Evolutionary conservation across 1,140 invertebrate species (phyloP).

Genomic region (Drosophila athabasca): DNA sequence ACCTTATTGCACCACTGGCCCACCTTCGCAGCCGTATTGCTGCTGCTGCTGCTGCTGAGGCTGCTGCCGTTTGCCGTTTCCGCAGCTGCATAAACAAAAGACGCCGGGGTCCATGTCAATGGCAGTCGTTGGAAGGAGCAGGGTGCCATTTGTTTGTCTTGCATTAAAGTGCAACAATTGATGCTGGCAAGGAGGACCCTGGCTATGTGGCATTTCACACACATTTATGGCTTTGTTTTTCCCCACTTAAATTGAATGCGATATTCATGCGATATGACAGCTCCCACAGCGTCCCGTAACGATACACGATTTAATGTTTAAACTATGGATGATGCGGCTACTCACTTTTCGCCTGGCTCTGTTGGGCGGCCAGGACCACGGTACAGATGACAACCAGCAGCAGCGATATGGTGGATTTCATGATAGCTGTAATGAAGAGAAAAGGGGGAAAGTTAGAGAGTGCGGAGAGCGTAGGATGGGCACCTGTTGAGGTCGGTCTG

Average conservation of each 20-base stretch:
- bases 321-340: conserved; percentile 11
- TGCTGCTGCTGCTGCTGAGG: conserved; percentile 16
- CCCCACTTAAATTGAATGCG: conserved; percentile 60
- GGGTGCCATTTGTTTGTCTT: conserved; percentile 57
- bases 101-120: conserved; percentile 28
- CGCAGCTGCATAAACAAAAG: conserved; percentile 73
- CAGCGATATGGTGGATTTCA: conserved; percentile 80
- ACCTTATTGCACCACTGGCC: background rate
- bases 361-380: conserved; percentile 79
- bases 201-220: conserved; percentile 17
- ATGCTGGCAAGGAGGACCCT: conserved; percentile 37
- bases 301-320: conserved; percentile 8
- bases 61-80: conserved; percentile 23
- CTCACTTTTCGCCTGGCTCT: conserved; percentile 83
- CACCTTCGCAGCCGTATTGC: background rate
- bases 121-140: conserved; percentile 6
- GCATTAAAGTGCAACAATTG: conserved; percentile 73
- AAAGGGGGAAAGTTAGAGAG: background rate
- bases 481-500: conserved; percentile 60
- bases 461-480: conserved; percentile 1
- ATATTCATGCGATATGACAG: conserved; percentile 36
- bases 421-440: conserved; percentile 63
- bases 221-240: conserved; percentile 74
- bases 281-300: background rate
- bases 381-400: conserved; percentile 80